Conservation (phyloP, 2,888 invertebrate species). For the Ellobium chinense region DNA sequence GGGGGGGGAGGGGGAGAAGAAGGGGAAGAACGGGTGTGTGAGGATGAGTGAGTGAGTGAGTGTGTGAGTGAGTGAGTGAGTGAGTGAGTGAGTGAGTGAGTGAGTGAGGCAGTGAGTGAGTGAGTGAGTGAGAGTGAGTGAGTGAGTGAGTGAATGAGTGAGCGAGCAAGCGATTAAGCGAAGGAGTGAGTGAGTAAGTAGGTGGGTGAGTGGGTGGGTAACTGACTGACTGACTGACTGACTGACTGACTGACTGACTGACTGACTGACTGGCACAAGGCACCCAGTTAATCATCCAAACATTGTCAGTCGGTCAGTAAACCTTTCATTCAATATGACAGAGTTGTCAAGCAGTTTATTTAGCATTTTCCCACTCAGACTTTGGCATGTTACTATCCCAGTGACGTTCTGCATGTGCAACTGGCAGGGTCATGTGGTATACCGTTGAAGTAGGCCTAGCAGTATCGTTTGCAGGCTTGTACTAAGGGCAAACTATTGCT, state of each 20-base stretch:
- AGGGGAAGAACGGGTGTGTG: neutral
- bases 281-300: too few relatives aligned
- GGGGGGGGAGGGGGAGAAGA: neutral
- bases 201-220: slow-evolving; percentile 2
- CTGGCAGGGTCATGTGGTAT: too few relatives aligned
- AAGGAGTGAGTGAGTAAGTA: neutral
- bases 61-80: neutral
- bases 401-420: too few relatives aligned
- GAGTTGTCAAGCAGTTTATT: too few relatives aligned
- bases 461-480: too few relatives aligned
- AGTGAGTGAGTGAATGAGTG: neutral
- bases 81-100: neutral
- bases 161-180: neutral
- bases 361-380: too few relatives aligned
- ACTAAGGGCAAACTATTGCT: too few relatives aligned
- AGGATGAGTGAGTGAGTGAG: neutral
- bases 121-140: slow-evolving; percentile 1
- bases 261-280: slow-evolving; percentile 21
- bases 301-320: neutral
- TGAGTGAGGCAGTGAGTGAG: neutral
- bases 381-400: too few relatives aligned
- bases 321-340: too few relatives aligned
- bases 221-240: neutral
- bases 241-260: slow-evolving; percentile 11
- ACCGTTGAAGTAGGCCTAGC: too few relatives aligned